These are phyloP conservation scores for Psittacula derbiana DNA, from an alignment of 2,797 vertebrate genomes.

Conservation along the genomic window DNA sequence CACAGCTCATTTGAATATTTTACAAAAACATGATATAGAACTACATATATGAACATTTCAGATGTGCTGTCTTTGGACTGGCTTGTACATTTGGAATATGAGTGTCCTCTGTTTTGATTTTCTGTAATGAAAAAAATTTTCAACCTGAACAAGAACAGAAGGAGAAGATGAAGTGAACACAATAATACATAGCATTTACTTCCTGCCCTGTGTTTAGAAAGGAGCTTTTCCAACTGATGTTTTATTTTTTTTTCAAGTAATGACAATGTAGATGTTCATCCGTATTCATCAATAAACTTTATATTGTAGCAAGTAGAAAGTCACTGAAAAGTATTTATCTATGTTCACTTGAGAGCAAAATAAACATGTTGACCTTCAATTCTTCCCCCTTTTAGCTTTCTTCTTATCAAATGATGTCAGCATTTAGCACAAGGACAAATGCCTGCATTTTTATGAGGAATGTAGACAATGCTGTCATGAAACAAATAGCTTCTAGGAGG, in stretches of 20 bases:
- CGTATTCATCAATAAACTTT: constrained; percentile 11
- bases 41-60: background rate
- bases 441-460: constrained; percentile 50
- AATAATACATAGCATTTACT: constrained; percentile 1
- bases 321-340: constrained; percentile 25
- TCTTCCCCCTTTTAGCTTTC: constrained; percentile 40
- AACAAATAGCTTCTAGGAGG: constrained; percentile 32
- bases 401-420: constrained; percentile 54
- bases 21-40: background rate
- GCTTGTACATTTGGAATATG: background rate
- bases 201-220: background rate
- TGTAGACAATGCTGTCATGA: constrained; percentile 38
- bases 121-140: constrained; percentile 31
- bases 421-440: constrained; percentile 62
- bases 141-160: background rate
- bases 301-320: background rate
- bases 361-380: constrained; percentile 63
- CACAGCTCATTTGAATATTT: background rate
- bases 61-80: background rate
- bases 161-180: background rate
- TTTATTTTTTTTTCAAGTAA: constrained; percentile 16
- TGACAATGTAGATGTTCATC: background rate
- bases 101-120: constrained; percentile 7
- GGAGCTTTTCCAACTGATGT: background rate
- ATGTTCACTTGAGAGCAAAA: constrained; percentile 49